Evolutionary conservation across 2,888 invertebrate species (phyloP).

Genomic region (Melipona bicolor): DNA sequence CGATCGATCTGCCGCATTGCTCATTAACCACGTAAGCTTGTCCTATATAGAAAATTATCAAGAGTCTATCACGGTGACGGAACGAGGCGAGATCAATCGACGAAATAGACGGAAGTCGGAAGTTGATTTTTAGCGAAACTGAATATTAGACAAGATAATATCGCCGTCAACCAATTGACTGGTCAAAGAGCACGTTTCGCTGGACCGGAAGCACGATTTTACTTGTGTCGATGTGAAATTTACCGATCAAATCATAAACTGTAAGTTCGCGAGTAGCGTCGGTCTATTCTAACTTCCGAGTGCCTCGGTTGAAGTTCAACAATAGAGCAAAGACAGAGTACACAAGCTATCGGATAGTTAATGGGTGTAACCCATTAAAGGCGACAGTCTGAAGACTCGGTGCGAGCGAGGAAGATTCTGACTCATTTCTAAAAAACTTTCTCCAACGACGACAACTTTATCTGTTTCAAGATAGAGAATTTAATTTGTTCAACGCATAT

Average conservation of each 20-base stretch:
- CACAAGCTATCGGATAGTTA: not conserved
- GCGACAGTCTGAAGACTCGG: not conserved
- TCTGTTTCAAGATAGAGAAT: not conserved
- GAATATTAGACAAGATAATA: not conserved
- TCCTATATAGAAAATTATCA: not conserved
- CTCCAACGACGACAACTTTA: not conserved
- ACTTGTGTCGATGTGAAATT: not conserved
- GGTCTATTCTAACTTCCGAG: not conserved
- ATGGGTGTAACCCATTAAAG: slow-evolving; percentile 4
- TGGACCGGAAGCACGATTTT: not conserved
- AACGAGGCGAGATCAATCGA: not conserved
- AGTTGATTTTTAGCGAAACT: not conserved
- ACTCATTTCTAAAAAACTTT: not conserved
- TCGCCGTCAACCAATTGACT: not conserved
- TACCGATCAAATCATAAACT: not conserved
- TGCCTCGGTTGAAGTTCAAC: not conserved
- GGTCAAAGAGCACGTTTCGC: not conserved
- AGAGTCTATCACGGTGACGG: not conserved
- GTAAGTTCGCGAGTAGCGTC: not conserved
- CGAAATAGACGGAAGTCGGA: not conserved
- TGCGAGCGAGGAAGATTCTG: not conserved
- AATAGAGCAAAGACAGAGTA: not conserved
- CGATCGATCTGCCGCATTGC: slow-evolving; percentile 37
- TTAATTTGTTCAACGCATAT: too few relatives aligned
- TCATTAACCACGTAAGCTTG: slow-evolving; percentile 23